Evolutionary conservation across 2,888 invertebrate genomes (phyloP).

Genomic region (Hermaeophaga mercurialis): DNA sequence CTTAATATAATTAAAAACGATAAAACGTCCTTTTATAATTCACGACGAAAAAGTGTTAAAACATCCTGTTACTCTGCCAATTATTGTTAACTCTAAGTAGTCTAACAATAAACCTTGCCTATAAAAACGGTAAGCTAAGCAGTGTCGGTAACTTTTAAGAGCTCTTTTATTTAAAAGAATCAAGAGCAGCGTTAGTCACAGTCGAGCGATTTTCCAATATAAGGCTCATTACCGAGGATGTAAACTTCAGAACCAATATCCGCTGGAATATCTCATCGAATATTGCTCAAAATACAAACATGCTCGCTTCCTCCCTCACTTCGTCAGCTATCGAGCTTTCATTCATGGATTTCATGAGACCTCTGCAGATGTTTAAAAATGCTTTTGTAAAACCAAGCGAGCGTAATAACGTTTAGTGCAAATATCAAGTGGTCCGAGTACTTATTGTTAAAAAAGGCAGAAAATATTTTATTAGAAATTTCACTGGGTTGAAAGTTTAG

Average conservation of each 20-base stretch:
- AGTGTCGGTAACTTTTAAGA: constrained; percentile 41
- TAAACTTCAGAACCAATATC: constrained; percentile 52
- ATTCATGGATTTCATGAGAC: constrained; percentile 29
- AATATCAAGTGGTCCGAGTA: constrained; percentile 46
- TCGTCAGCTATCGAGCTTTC: constrained; percentile 25
- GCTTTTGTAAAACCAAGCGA: constrained; percentile 46
- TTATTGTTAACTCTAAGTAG: background rate
- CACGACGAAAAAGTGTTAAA: background rate
- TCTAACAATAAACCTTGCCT: constrained; percentile 9
- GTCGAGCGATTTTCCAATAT: constrained; percentile 49
- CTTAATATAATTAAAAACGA: no score
- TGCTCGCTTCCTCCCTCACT: constrained; percentile 34
- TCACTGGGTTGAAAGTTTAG: background rate
- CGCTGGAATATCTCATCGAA: constrained; percentile 43
- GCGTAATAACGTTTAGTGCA: constrained; percentile 47
- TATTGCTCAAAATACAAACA: constrained; percentile 46
- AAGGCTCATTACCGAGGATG: constrained; percentile 53
- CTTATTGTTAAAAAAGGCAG: constrained; percentile 39
- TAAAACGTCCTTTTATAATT: no score
- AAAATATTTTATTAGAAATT: constrained; percentile 29
- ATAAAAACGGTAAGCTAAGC: constrained; percentile 27
- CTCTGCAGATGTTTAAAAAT: constrained; percentile 46
- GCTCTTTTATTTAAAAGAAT: constrained; percentile 43
- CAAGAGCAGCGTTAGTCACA: constrained; percentile 46
- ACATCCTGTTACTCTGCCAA: background rate